Percentiles rank a stretch among this genome's conserved stretches.
Evolutionary conservation across 1,140 invertebrate species (phyloP).

Genomic region (Apis dorsata): DNA sequence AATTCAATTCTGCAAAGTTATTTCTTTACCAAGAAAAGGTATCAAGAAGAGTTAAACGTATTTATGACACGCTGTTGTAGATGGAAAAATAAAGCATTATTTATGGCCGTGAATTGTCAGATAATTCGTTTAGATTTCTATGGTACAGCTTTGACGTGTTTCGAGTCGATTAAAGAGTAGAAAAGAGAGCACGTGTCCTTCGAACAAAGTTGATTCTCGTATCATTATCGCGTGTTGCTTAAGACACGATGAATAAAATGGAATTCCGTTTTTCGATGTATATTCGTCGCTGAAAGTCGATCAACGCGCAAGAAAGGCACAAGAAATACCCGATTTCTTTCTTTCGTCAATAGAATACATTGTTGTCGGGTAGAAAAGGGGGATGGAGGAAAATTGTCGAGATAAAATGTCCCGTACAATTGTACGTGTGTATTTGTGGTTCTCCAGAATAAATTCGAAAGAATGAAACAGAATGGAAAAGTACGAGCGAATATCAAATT

Average conservation of each 20-base stretch:
- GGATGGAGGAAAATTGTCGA: background rate
- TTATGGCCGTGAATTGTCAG: background rate
- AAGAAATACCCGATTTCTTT: background rate
- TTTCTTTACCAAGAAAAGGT: too few relatives aligned
- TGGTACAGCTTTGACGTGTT: too few relatives aligned
- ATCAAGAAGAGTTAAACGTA: too few relatives aligned
- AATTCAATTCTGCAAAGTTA: too few relatives aligned
- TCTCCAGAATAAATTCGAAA: background rate
- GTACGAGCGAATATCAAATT: background rate
- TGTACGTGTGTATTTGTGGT: background rate
- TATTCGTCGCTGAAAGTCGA: slow-evolving; percentile 18
- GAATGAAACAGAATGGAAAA: background rate
- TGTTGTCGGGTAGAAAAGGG: background rate
- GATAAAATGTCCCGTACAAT: too few relatives aligned
- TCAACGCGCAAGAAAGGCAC: background rate
- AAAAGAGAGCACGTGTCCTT: background rate
- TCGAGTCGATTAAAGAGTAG: background rate
- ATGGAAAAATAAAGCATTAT: too few relatives aligned
- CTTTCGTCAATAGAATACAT: background rate
- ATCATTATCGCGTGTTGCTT: slow-evolving; percentile 1
- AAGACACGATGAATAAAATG: background rate
- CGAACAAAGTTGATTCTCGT: slow-evolving; percentile 4
- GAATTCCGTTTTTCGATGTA: background rate
- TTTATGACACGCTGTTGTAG: too few relatives aligned
- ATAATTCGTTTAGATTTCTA: background rate